Base-by-base conservation (phyloP, 2,113 vertebrate genomes). In the Dendropsophus ebraccatus region DNA sequence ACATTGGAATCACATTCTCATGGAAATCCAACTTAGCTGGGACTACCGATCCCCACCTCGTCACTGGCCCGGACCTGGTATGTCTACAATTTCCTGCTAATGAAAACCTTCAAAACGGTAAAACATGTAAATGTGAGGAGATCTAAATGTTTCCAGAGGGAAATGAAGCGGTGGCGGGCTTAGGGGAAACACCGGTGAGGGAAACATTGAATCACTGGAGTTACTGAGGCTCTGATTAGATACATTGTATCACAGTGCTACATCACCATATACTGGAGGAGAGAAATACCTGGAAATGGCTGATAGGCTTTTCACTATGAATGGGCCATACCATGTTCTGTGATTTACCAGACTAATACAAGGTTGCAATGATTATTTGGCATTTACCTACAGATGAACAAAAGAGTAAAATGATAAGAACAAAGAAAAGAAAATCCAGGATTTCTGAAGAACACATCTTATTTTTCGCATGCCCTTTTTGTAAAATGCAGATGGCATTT, bases 1-100 rank as follows among this genome's bases (percentile, higher is more conserved):
- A 88, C 11, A 87, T 16, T 81, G 56, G 88, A 87, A 86, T 92
- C 86, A 86, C 90, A 81, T 89, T 87, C 77, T 81, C 77, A 81
- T 72, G 84, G 49, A 86, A 81, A 86, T 81, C 76, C 77, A 81
- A 86, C n/a, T 60, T 86, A 60, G 28, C 77, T 72, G 65, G 65
- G 50, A 73, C 84, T 86, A 70, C 52, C 75, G 35, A 17, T 30
- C 67, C 50, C 76, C 49, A 80, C 58, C 49, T 70, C 30, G 60
- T 56, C 67, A 72, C 84, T 86, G 84, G 58, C 58, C 65, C 5
- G n/a, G 10, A 49, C 35, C 7, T 86, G 77, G 84, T 81, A 86
- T 86, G 76, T 70, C 32, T 86, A 65, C 32, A 73, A 86, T 85
- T 79, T 70, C 74, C 75, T 54, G 81, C 45, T 83, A 72, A 73